Evolutionary conservation across 2,113 vertebrate genomes (phyloP), one percentile per base, ranked within the genome.

Genomic region (Cephalopholis sonnerati): DNA sequence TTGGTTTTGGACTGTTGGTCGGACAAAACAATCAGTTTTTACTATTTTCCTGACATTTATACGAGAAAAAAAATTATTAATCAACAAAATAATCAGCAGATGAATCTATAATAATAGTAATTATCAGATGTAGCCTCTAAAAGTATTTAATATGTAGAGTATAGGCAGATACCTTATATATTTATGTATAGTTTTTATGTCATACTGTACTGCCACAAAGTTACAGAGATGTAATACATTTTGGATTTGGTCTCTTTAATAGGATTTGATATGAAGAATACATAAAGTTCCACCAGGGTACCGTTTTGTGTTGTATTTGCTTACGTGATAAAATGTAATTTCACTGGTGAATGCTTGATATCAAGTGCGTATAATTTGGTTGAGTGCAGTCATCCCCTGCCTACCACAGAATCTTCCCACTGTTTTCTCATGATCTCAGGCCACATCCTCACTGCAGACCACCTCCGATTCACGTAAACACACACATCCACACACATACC

Each of bases 391-490:
- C 32, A 46, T 16, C 79, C 44, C 62, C 57, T 75, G 61, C 44
- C 13, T 25, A 58, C 24, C 11, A 25, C 50, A 78, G 7, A 71
- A 4, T 73, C 62, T 25, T 59, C 48, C 41, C 32, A 74, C 32
- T 61, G 39, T 36, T 69, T 81, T 77, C 58, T 29, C 48, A 59
- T 81, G 53, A 81, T 65, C 27, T 81, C 27, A 39, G 54, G 17
- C n/a, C 50, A 71, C 67, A 65, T 79, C 66, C 36, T 63, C 46
- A 24, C 58, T 51, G 20, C 24, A 59, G 10, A 44, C 15, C n/a
- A n/a, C 32, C 24, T 17, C 24, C 29, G 41, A 36, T 22, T 46
- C 64, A 81, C 76, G 74, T 32, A 39, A 36, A n/a, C 18, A 48
- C 63, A 25, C 27, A n/a, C 20, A 15, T 22, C 64, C 8, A 18